Evolutionary conservation across 1,140 invertebrate species (phyloP), one percentile per base, ranked within the genome.

Genomic region (Papilio machaon): DNA sequence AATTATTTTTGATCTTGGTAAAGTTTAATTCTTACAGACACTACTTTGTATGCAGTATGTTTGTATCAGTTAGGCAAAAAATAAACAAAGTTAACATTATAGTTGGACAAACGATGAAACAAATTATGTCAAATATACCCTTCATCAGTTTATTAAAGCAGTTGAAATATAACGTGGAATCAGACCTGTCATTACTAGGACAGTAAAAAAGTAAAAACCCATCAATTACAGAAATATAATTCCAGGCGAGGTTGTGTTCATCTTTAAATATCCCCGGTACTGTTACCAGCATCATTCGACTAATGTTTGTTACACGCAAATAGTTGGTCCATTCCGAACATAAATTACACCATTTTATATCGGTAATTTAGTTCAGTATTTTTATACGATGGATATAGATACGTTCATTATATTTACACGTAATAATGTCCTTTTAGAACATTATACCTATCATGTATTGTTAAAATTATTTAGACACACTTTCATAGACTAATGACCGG

Each of bases 341-440:
- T 87, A 89, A 87, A 87, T 58, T 58, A 58, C 86, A 87, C 81
- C 85, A 49, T 43, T 79, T 85, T 84, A 87, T 85, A 84, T 80
- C 80, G 84, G 82, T 83, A 83, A 79, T 82, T 81, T 60, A 35
- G 52, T 79, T 67, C n/a, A 76, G 46, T 79, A 76, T 79, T 82
- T 73, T 85, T 64, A 49, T 77, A 60, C 35, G 17, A 46, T 47
- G 19, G 46, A 30, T 47, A 47, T 15, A 49, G 46, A 35, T 30
- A 64, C 11, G 13, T 67, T 30, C 13, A 11, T 30, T 4, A 60
- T 30, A 30, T 30, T 17, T 54, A 64, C 23, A 30, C 3, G 30
- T 3, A 2, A 30, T 15, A 13, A 15, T 35, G 13, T 17, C 64
- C 4, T 4, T 35, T 70, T 38, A 11, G 11, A 70, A 5, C 15